These are phyloP conservation scores for Pardosa pseudoannulata DNA, from an alignment of 2,888 invertebrate genomes.

Conservation along the genomic window DNA sequence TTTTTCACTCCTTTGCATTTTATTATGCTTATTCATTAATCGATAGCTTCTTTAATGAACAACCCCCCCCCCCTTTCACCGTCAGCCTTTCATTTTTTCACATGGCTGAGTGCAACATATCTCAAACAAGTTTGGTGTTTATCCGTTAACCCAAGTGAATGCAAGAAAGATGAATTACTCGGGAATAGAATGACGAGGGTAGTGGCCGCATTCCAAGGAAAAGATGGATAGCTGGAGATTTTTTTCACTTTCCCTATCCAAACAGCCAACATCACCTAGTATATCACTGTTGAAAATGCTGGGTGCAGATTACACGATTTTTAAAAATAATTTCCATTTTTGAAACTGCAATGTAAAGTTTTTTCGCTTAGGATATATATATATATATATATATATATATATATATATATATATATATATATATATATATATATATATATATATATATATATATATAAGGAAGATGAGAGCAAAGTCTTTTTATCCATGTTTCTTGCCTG, in stretches of 20 bases:
- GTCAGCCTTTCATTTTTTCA: too few species aligned
- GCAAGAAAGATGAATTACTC: not conserved
- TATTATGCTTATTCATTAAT: too few species aligned
- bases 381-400: too few species aligned
- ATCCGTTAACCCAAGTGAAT: not conserved
- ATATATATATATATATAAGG: too few species aligned
- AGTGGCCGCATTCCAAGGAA: not conserved
- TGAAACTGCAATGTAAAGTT: not conserved
- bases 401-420: too few species aligned
- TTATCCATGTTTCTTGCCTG: too few species aligned
- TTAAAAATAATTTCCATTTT: not conserved
- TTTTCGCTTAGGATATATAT: too few species aligned
- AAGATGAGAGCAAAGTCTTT: too few species aligned
- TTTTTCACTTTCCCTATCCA: not conserved
- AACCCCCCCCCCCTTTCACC: too few species aligned
- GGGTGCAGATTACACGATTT: not conserved
- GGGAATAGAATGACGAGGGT: not conserved
- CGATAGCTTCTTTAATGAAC: too few species aligned
- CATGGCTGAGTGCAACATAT: not conserved
- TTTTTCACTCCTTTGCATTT: too few species aligned
- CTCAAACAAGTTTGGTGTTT: not conserved
- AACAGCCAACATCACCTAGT: not conserved
- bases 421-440: too few species aligned
- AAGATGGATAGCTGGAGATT: not conserved
- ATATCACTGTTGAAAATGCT: not conserved